phyloP scores from a whole-genome alignment of 2,113 vertebrate genomes.

The Antigone vipio region DNA sequence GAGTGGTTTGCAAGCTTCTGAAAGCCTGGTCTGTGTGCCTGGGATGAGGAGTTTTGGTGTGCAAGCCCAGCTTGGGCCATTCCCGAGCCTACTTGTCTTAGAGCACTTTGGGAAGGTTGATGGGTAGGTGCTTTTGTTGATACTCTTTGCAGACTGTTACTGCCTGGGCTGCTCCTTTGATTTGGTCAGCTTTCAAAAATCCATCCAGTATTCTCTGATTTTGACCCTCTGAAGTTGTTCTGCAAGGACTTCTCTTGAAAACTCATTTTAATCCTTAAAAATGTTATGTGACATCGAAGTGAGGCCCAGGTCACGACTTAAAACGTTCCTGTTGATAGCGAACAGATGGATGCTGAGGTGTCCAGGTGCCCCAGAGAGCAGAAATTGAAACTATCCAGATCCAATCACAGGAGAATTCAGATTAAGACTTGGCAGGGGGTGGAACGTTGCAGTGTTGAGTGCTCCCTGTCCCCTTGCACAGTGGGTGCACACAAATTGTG shows the following conservation, averaged over 20 bases:
- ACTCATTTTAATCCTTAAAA: background rate
- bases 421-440: background rate
- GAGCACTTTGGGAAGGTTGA: background rate
- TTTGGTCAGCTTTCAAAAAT: background rate
- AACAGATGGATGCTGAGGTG: background rate
- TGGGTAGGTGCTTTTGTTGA: background rate
- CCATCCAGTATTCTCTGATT: fast-evolving
- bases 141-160: background rate
- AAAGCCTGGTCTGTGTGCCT: background rate
- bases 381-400: background rate
- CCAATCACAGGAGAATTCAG: background rate
- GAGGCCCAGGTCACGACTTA: background rate
- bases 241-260: background rate
- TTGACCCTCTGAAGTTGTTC: background rate
- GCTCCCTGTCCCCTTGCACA: background rate
- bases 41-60: background rate
- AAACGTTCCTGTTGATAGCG: background rate
- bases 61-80: background rate
- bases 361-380: background rate
- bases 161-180: background rate
- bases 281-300: background rate
- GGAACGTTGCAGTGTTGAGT: background rate
- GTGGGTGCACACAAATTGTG: background rate
- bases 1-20: background rate
- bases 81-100: background rate